phyloP scores from a whole-genome alignment of 2,888 invertebrate species.

The Alloplasta piceator region DNA sequence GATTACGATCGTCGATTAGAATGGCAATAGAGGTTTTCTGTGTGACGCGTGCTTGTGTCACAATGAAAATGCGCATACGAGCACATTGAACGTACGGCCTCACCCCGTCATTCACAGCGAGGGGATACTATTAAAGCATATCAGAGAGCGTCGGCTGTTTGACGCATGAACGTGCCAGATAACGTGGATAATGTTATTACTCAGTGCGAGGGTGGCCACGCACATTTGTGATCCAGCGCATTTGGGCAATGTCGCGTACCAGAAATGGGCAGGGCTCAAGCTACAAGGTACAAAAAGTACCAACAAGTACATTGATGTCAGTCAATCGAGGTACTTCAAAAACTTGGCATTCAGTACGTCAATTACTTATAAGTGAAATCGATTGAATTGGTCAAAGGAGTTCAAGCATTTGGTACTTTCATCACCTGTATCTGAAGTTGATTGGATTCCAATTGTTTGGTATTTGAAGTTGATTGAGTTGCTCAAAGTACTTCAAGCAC shows the following conservation, averaged over 20 bases:
- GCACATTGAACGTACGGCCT: slow-evolving; percentile 45
- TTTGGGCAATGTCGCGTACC: not conserved
- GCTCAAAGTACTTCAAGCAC: too few species aligned
- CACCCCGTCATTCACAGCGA: slow-evolving; percentile 44
- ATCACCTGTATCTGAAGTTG: too few species aligned
- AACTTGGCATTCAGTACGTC: not conserved
- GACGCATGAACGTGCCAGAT: slow-evolving; percentile 76
- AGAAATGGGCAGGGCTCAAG: too few species aligned
- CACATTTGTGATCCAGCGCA: slow-evolving; percentile 39
- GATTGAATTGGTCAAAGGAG: too few species aligned
- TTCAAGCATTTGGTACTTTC: too few species aligned
- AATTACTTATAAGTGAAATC: too few species aligned
- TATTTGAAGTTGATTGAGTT: too few species aligned
- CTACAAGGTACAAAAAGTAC: too few species aligned
- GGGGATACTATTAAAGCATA: slow-evolving; percentile 47
- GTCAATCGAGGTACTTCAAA: too few species aligned
- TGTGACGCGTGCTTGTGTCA: slow-evolving; percentile 65
- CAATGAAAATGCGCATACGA: slow-evolving; percentile 21
- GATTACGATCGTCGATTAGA: slow-evolving; percentile 80
- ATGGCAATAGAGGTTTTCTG: slow-evolving; percentile 69
- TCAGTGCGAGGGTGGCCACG: slow-evolving; percentile 66
- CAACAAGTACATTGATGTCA: too few species aligned
- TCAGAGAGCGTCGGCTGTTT: slow-evolving; percentile 60
- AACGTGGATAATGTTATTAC: slow-evolving; percentile 75
- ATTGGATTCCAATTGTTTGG: too few species aligned